phyloP scores from a whole-genome alignment of 2,888 invertebrate species.

The Hypolimnas misippus region DNA sequence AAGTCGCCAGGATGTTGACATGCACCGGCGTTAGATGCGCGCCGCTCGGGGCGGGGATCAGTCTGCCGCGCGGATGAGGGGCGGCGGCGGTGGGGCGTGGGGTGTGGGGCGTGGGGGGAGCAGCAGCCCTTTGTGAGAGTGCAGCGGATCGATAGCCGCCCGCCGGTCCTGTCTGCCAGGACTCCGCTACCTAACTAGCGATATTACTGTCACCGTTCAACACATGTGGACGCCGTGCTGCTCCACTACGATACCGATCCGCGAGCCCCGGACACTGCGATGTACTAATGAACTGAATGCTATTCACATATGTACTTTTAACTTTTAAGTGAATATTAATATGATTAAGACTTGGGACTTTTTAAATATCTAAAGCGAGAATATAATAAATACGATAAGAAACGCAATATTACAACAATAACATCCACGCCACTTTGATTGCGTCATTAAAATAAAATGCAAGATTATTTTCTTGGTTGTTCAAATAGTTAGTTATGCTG shows the following conservation, averaged over 20 bases:
- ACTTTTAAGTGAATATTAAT: no score
- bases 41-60: slow-evolving; percentile 16
- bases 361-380: no score
- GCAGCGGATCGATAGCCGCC: slow-evolving; percentile 63
- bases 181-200: slow-evolving; percentile 19
- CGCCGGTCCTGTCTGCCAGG: slow-evolving; percentile 30
- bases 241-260: neutral
- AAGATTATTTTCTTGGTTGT: no score
- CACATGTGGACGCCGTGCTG: neutral
- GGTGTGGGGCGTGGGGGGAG: slow-evolving; percentile 31
- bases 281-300: neutral
- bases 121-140: slow-evolving; percentile 56
- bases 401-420: no score
- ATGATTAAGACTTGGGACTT: no score
- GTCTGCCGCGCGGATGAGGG: slow-evolving; percentile 15
- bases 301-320: neutral
- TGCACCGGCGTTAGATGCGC: slow-evolving; percentile 31
- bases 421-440: no score
- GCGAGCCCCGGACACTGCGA: neutral
- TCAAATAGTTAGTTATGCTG: no score
- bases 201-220: neutral
- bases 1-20: slow-evolving; percentile 31
- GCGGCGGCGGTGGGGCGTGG: slow-evolving; percentile 14
- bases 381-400: no score
- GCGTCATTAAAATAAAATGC: no score